Conservation (phyloP, 2,888 invertebrate species). For the Lasioglossum vierecki region DNA sequence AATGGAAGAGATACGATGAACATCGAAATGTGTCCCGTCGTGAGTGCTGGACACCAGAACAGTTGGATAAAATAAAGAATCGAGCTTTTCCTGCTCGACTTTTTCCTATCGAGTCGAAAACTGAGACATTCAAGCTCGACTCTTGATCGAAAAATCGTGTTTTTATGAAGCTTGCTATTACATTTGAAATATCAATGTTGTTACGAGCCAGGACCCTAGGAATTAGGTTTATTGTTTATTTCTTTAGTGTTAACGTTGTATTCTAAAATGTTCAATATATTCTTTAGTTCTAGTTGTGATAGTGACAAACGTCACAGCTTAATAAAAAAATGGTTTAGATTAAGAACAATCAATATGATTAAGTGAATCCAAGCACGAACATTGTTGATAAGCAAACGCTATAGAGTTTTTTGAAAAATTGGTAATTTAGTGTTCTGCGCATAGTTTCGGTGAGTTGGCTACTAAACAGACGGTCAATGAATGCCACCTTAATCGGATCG, state of each 20-base stretch:
- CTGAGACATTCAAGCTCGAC: neutral
- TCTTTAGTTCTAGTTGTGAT: too few species aligned
- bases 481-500: neutral
- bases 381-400: too few species aligned
- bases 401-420: neutral
- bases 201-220: too few species aligned
- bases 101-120: neutral
- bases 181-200: too few species aligned
- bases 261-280: too few species aligned
- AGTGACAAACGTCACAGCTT: too few species aligned
- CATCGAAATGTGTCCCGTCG: neutral
- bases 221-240: too few species aligned
- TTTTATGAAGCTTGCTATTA: neutral
- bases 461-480: neutral
- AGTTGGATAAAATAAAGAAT: constrained; percentile 22
- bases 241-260: too few species aligned
- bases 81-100: neutral
- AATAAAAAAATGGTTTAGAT: too few species aligned
- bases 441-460: neutral
- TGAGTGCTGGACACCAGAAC: neutral
- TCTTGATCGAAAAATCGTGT: neutral
- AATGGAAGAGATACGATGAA: neutral
- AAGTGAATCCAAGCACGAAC: too few species aligned
- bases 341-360: too few species aligned
- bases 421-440: neutral